Evolutionary conservation across 2,888 invertebrate species (phyloP), one percentile per base, ranked within the genome.

Genomic region (Lithosia quadra): DNA sequence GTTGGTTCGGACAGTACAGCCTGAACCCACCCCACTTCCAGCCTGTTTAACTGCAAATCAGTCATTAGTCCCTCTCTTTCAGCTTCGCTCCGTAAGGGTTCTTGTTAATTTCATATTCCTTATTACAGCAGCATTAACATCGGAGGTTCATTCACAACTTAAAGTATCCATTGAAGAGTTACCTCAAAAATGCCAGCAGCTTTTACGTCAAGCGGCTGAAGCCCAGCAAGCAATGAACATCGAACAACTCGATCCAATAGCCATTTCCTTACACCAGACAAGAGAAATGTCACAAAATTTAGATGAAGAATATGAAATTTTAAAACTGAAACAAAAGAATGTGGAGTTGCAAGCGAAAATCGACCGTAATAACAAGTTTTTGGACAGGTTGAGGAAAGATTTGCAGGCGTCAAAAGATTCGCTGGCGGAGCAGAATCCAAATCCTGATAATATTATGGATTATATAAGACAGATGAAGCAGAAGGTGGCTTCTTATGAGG

Each of bases 401-500:
- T 86, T 95, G 78, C 84, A 86, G 9, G 72, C 74, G 49, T 93
- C 92, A 0, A 90, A 81, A 49, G 80, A 84, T 24, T 88, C 86
- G 0, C 74, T 95, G 63, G 71, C 72, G 0, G 77, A 68, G 11
- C 89, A 88, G 71, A 83, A 79, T 13, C 92, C 92, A 0, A 92
- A 89, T 72, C 91, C 92, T 0, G 90, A 90, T 7, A 91, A 88
- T 69, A 88, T 94, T 53, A 86, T 88, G 49, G 94, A 95, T 21
- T 83, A 86, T 73, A 88, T 93, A 4, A 84, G 90, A n/a, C 90
- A 91, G 79, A 75, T 91, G 82, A 91, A 89, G 68, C 90, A 89
- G 71, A 95, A 94, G 66, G 84, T 94, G 0, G 85, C 80, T 11
- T 90, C 90, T 0, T 95, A 95, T 82, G 93, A 94, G 71, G 91